Percentiles rank a stretch among this genome's conserved stretches.
Evolutionary conservation across 2,797 vertebrate species (phyloP).

Genomic region (Thunnus albacares): DNA sequence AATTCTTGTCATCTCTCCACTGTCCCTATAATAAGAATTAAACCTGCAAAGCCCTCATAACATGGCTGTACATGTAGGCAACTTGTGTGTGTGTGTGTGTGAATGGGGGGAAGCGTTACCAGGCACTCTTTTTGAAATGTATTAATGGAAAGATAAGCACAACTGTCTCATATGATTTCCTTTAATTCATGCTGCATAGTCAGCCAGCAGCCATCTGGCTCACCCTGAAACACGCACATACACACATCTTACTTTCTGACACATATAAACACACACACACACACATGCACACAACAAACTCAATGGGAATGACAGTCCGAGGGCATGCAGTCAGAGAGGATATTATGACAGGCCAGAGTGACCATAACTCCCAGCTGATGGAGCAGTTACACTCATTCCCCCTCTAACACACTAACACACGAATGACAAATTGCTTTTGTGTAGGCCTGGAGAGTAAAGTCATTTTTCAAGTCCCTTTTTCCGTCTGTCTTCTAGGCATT

Average conservation of each 20-base stretch:
- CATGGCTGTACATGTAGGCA: not conserved
- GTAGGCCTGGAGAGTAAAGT: slow-evolving; percentile 21
- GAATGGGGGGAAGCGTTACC: not conserved
- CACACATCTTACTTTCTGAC: slow-evolving; percentile 8
- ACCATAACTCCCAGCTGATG: slow-evolving; percentile 57
- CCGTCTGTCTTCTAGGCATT: slow-evolving; percentile 25
- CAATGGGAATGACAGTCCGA: slow-evolving; percentile 54
- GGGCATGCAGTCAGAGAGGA: slow-evolving; percentile 52
- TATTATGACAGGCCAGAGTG: slow-evolving; percentile 60
- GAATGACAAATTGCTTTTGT: slow-evolving; percentile 7
- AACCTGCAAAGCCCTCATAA: not conserved
- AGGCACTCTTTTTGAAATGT: slow-evolving; percentile 40
- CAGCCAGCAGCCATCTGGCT: slow-evolving; percentile 73
- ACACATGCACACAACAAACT: slow-evolving; percentile 26
- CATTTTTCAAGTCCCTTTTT: slow-evolving; percentile 27
- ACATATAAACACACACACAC: slow-evolving; percentile 6
- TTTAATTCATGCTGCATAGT: slow-evolving; percentile 66
- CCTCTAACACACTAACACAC: slow-evolving; percentile 1
- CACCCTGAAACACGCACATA: slow-evolving; percentile 37
- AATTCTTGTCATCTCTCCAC: too few relatives aligned
- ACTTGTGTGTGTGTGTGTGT: not conserved
- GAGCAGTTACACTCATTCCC: slow-evolving; percentile 31
- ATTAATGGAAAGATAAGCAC: slow-evolving; percentile 69
- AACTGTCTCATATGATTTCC: slow-evolving; percentile 66
- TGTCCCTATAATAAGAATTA: not conserved